phyloP scores from a whole-genome alignment of 37 sponge, comb jelly and placozoan genomes.

The Chondrosia reniformis region DNA sequence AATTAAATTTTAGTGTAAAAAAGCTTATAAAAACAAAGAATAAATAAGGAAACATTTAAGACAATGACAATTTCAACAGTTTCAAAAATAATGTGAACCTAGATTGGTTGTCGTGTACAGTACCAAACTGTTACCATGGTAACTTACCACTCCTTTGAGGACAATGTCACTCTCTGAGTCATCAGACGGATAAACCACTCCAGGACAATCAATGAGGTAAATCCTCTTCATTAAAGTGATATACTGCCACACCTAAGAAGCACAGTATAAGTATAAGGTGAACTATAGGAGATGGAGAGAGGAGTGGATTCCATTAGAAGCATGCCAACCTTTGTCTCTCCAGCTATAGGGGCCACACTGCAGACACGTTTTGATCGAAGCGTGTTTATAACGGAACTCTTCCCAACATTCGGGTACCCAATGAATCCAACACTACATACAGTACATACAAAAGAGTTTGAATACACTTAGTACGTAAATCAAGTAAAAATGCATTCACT shows the following conservation, averaged over 20 bases:
- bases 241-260: conserved; percentile 95
- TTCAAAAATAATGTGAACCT: too few species aligned
- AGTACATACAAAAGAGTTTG: neutral
- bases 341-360: conserved; percentile 95
- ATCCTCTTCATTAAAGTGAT: conserved; percentile 90
- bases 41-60: too few species aligned
- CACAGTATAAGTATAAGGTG: too few species aligned
- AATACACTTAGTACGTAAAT: too few species aligned
- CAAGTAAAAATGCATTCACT: too few species aligned
- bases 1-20: too few species aligned
- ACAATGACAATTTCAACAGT: too few species aligned
- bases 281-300: neutral
- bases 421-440: conserved; percentile 93
- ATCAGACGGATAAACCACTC: conserved; percentile 90
- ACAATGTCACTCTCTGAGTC: conserved; percentile 95
- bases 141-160: conserved; percentile 91
- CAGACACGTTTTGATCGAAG: conserved; percentile 93
- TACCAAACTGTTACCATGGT: too few species aligned
- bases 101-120: too few species aligned
- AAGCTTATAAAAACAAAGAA: too few species aligned
- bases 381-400: conserved; percentile 98
- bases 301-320: neutral
- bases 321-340: conserved; percentile 97
- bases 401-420: conserved; percentile 98
- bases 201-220: conserved; percentile 98